phyloP scores from a whole-genome alignment of 2,797 vertebrate genomes.

The Intellagama lesueurii region DNA sequence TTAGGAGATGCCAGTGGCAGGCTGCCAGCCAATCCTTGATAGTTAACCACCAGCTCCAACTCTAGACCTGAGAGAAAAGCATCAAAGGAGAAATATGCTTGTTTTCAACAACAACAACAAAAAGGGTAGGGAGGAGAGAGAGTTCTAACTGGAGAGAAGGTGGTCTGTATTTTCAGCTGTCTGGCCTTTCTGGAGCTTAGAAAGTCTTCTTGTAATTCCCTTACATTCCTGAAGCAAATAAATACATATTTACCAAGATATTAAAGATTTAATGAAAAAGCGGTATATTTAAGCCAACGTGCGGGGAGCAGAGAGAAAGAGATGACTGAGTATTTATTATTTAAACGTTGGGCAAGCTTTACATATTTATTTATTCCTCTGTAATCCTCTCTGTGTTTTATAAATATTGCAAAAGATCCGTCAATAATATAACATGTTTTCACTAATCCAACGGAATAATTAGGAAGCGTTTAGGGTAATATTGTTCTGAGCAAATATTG shows the following conservation, averaged over 20 bases:
- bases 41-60: not conserved
- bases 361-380: constrained; percentile 81
- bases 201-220: constrained; percentile 57
- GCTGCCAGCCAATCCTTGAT: constrained; percentile 27
- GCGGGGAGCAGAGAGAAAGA: constrained; percentile 31
- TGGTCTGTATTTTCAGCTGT: constrained; percentile 50
- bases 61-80: not conserved
- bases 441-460: constrained; percentile 82
- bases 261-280: constrained; percentile 78
- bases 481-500: constrained; percentile 77
- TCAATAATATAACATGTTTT: constrained; percentile 81
- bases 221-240: constrained; percentile 66
- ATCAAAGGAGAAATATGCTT: not conserved
- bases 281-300: constrained; percentile 73
- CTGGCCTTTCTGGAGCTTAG: constrained; percentile 58
- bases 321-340: constrained; percentile 80
- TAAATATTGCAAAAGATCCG: constrained; percentile 81
- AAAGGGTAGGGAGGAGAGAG: not conserved
- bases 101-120: constrained; percentile 26
- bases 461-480: constrained; percentile 80
- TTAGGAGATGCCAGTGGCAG: not conserved
- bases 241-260: constrained; percentile 79
- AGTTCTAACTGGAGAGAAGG: not conserved
- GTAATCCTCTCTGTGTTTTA: constrained; percentile 78
- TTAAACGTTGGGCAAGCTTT: constrained; percentile 74